Evolutionary conservation across 2,888 invertebrate species (phyloP).

Genomic region (Drosophila sordidula): DNA sequence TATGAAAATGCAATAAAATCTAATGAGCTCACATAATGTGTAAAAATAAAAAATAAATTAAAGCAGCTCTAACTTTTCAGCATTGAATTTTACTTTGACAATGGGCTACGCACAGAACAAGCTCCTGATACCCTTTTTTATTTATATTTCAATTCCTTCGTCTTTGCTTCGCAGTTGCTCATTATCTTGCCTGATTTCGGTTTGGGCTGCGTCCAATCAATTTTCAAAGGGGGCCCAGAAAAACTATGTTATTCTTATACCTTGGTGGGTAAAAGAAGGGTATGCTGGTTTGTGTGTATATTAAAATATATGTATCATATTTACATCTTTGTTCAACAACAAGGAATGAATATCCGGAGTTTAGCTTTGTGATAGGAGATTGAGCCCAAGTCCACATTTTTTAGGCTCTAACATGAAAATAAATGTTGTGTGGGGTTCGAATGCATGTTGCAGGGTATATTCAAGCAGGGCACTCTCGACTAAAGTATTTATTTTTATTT

Average conservation of each 20-base stretch:
- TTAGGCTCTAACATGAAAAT: too few relatives aligned
- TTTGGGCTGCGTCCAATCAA: constrained; percentile 24
- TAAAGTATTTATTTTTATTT: neutral
- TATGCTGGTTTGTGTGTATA: too few relatives aligned
- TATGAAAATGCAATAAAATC: constrained; percentile 68
- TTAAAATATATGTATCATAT: too few relatives aligned
- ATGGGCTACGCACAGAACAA: constrained; percentile 4
- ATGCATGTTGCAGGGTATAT: neutral
- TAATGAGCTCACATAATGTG: constrained; percentile 70
- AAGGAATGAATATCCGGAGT: too few relatives aligned
- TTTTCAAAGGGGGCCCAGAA: constrained; percentile 13
- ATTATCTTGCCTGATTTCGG: constrained; percentile 29
- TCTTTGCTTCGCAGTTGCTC: constrained; percentile 14
- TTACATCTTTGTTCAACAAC: too few relatives aligned
- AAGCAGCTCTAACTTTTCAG: constrained; percentile 29
- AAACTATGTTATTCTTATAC: constrained; percentile 3
- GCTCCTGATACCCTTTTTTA: neutral
- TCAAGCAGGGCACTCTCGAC: neutral
- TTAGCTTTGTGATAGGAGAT: too few relatives aligned
- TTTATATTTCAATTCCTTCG: neutral
- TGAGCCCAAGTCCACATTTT: too few relatives aligned
- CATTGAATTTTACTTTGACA: constrained; percentile 22
- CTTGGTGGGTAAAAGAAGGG: too few relatives aligned
- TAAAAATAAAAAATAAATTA: constrained; percentile 60
- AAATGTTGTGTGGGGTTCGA: too few relatives aligned